These are phyloP conservation scores for Procambarus virginalis DNA, from an alignment of 1,140 invertebrate species.

Conservation along the genomic window DNA sequence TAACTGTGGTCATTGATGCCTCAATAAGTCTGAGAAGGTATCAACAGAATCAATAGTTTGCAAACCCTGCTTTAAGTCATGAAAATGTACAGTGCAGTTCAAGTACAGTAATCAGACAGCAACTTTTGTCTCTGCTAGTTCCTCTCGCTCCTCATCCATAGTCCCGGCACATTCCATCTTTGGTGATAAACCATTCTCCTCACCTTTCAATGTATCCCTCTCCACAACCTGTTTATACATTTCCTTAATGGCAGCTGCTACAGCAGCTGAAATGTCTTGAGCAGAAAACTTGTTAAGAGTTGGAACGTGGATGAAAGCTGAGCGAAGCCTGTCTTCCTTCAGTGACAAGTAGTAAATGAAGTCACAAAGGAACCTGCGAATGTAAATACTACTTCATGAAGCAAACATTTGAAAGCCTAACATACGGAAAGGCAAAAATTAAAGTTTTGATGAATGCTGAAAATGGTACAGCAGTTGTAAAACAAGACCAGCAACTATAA, in stretches of 20 bases:
- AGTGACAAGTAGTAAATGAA: constrained; percentile 77
- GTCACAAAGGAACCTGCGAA: constrained; percentile 76
- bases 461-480: background rate
- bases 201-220: constrained; percentile 3
- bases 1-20: no score
- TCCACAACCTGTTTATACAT: constrained; percentile 51
- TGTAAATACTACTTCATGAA: background rate
- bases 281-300: constrained; percentile 73
- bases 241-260: constrained; percentile 53
- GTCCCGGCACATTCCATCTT: background rate
- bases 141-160: background rate
- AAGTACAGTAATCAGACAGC: background rate
- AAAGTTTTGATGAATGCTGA: background rate
- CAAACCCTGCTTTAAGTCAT: no score
- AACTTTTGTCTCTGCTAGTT: background rate
- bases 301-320: constrained; percentile 78
- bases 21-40: no score
- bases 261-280: constrained; percentile 44
- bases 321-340: constrained; percentile 73
- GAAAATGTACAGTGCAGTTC: no score
- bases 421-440: background rate
- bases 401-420: background rate
- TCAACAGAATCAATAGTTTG: no score
- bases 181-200: background rate
- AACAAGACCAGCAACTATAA: no score